Base-by-base conservation (phyloP, 2,113 vertebrate genomes). In the Stigmatopora nigra region DNA sequence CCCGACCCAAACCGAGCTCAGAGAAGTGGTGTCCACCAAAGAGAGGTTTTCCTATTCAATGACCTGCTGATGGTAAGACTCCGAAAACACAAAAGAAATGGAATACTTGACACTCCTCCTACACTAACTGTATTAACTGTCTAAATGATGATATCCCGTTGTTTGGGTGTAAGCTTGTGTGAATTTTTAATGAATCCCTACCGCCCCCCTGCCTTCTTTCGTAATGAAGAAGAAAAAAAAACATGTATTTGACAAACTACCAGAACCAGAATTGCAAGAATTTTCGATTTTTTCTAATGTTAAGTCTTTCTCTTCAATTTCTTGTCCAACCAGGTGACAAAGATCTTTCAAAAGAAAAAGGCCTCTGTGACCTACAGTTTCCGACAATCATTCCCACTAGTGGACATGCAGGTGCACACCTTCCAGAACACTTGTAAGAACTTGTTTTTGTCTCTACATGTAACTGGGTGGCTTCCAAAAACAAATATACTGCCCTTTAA, bases 311-410 rank as follows among this genome's bases (percentile, higher is more conserved):
- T 13, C 9, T 45, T 19, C 15, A 47, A 19, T 45, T 19, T 46
- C 59, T 53, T 59, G 36, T 5, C 48, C 15, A 60, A 45, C 61
- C 70, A 98, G 96, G 94, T 97, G 74, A 97, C 96, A 2, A 98
- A 98, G 90, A 97, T 98, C 88, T 98, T 98, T 89, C 95, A 98
- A 90, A 97, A 97, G 92, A 98, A 98, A 91, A 98, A 98, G 90
- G 94, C 94, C 61, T 93, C 95, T 5, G 95, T 98, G 76, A 97
- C 94, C 0, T 98, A 98, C 90, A 98, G 90, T 75, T 98, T 98
- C 88, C 91, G 96, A 63, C 96, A 98, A 81, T 96, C 95, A 47
- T 98, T 98, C 71, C 92, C 94, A 16, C 86, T 98, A n/a, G 92
- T 97, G 67, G 96, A 97, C 88, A 98, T 98, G 94, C 95, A 98